These are phyloP conservation scores for Echeneis naucrates DNA, from an alignment of 2,797 vertebrate species.

Conservation along the genomic window DNA sequence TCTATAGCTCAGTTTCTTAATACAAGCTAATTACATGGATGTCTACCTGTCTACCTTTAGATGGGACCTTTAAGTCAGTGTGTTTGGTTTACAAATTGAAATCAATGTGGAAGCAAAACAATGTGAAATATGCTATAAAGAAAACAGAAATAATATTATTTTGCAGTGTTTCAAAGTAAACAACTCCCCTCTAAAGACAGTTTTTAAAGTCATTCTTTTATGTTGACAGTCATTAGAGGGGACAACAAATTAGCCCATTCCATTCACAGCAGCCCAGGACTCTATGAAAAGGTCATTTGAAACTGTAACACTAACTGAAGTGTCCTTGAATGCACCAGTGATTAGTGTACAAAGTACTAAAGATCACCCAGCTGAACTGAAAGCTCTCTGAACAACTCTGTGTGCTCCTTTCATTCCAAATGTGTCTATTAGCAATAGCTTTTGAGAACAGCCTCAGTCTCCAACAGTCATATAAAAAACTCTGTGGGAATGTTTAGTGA, in stretches of 20 bases:
- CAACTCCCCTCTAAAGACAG: neutral
- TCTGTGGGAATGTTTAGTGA: neutral
- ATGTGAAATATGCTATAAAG: neutral
- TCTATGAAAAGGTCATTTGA: constrained; percentile 5
- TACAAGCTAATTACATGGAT: no score
- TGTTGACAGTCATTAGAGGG: neutral
- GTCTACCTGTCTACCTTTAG: no score
- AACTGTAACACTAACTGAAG: constrained; percentile 4
- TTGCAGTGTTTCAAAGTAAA: neutral
- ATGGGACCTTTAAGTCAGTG: neutral
- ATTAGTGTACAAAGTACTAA: constrained; percentile 15
- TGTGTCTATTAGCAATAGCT: neutral
- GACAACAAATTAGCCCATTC: neutral
- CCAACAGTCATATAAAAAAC: neutral
- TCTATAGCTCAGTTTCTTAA: no score
- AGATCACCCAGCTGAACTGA: neutral
- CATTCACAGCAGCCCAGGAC: neutral
- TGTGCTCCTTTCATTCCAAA: constrained; percentile 1
- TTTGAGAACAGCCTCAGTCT: neutral
- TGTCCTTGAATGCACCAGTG: constrained; percentile 38
- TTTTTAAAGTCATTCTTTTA: constrained; percentile 17
- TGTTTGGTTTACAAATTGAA: neutral
- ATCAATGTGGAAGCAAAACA: neutral
- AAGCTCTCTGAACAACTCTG: neutral
- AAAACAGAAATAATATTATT: neutral